Conservation (phyloP, 2,888 invertebrate genomes). For the Phyllotreta cruciferae region DNA sequence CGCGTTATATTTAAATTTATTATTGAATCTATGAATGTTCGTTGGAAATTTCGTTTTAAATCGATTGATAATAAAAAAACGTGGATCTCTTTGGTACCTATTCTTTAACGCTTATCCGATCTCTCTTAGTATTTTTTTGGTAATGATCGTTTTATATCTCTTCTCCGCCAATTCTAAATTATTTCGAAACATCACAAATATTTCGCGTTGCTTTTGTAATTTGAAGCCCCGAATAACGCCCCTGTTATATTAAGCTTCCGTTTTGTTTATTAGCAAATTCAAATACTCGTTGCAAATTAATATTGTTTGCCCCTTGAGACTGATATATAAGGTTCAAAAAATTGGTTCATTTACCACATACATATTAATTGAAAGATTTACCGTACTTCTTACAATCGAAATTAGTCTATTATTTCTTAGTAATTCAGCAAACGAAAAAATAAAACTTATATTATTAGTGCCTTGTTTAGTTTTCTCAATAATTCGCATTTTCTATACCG, state of each 20-base stretch:
- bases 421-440: neutral
- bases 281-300: constrained; percentile 49
- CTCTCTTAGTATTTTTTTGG: neutral
- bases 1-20: constrained; percentile 25
- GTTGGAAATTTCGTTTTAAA: neutral
- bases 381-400: too few relatives aligned
- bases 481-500: neutral
- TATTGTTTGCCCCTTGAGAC: constrained; percentile 62
- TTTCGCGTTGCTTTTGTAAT: neutral
- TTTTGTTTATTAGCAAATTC: constrained; percentile 42
- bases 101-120: neutral
- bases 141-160: too few relatives aligned
- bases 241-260: constrained; percentile 47
- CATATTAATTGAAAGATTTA: constrained; percentile 12
- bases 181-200: neutral
- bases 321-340: constrained; percentile 52
- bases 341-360: constrained; percentile 9
- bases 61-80: neutral
- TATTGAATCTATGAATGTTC: too few relatives aligned
- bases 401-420: too few relatives aligned
- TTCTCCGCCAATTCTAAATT: neutral
- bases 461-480: too few relatives aligned
- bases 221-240: constrained; percentile 19
- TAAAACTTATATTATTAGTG: too few relatives aligned
- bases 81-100: neutral